Conservation (phyloP, 2,888 invertebrate genomes). For the Amblyjoppa proteus region DNA sequence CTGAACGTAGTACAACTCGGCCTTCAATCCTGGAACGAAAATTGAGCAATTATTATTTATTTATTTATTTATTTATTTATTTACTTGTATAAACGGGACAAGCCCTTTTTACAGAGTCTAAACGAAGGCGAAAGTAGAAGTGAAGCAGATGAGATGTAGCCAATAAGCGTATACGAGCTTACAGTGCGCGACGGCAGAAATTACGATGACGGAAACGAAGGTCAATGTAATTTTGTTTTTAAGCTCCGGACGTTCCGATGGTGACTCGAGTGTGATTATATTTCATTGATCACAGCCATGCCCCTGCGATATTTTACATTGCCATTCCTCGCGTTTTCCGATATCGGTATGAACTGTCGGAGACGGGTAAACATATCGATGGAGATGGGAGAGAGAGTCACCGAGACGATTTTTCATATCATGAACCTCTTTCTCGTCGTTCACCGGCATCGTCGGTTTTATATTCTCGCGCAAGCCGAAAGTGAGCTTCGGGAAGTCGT, state of each 20-base stretch:
- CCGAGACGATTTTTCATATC: constrained; percentile 42
- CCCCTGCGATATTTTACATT: constrained; percentile 2
- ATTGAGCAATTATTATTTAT: constrained; percentile 4
- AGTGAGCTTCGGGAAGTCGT: constrained; percentile 58
- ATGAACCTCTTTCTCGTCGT: constrained; percentile 43
- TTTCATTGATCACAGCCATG: neutral
- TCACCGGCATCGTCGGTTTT: constrained; percentile 5
- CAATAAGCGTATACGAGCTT: too few species aligned
- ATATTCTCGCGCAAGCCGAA: constrained; percentile 43
- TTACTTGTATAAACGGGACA: too few species aligned
- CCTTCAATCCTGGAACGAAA: constrained; percentile 88
- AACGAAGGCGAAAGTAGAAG: too few species aligned
- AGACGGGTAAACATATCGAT: constrained; percentile 40
- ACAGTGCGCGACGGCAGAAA: too few species aligned
- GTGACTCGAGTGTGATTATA: neutral
- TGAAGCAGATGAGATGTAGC: too few species aligned
- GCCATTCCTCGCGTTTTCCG: constrained; percentile 3
- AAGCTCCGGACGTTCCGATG: neutral
- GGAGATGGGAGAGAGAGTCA: constrained; percentile 43
- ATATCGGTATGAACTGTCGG: neutral
- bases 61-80: neutral
- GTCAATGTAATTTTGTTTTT: too few species aligned
- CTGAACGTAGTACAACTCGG: constrained; percentile 93
- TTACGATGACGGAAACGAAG: too few species aligned
- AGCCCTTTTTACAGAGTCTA: too few species aligned